Conservation (phyloP, 2,888 invertebrate species). For the Hirtodrosophila confusa region DNA sequence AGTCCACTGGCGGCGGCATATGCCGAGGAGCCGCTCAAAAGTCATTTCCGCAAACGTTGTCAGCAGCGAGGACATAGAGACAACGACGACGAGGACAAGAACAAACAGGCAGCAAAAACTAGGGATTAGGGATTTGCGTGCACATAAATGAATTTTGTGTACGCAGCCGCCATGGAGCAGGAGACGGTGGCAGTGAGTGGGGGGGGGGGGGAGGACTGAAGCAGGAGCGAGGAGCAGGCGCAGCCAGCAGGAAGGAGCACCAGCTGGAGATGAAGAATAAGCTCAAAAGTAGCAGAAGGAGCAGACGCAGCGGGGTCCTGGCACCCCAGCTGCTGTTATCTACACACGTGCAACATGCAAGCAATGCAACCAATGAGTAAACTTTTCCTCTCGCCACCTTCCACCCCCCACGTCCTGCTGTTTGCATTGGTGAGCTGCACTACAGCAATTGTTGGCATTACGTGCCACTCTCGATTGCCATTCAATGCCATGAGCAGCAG, state of each 20-base stretch:
- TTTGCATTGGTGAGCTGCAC: conserved; percentile 68
- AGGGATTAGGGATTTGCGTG: conserved; percentile 79
- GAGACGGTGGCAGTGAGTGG: conserved; percentile 22
- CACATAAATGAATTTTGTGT: conserved; percentile 79
- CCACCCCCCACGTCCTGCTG: conserved; percentile 32
- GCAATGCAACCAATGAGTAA: conserved; percentile 65
- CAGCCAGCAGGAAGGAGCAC: conserved; percentile 1
- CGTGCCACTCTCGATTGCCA: conserved; percentile 81
- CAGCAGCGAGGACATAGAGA: conserved; percentile 54
- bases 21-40: conserved; percentile 75
- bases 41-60: conserved; percentile 79
- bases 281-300: conserved; percentile 20
- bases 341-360: conserved; percentile 76
- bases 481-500: conserved; percentile 63
- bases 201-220: not conserved
- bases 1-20: conserved; percentile 45
- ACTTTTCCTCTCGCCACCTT: conserved; percentile 2
- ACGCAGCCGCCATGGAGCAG: conserved; percentile 55
- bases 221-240: not conserved
- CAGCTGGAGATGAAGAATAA: conserved; percentile 15
- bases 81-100: conserved; percentile 33
- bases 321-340: conserved; percentile 54
- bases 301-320: conserved; percentile 2
- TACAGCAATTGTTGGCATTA: conserved; percentile 81
- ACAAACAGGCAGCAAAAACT: conserved; percentile 75